Evolutionary conservation across 2,797 vertebrate genomes (phyloP).

Genomic region (Dipus sagitta): DNA sequence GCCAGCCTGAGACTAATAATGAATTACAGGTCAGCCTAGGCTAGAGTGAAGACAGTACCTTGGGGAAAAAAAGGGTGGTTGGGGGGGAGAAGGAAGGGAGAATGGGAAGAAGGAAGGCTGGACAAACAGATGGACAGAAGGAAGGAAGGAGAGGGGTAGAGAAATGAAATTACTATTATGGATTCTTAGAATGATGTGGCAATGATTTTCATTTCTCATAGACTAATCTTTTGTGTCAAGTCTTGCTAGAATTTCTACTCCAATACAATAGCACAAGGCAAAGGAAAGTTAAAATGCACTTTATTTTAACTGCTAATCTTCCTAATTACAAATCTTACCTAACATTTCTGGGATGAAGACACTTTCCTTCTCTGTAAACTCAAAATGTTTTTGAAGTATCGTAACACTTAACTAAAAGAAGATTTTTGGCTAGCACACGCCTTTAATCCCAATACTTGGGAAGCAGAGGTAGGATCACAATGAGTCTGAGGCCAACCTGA

Average conservation of each 20-base stretch:
- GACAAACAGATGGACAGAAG: too few species aligned
- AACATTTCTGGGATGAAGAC: slow-evolving; percentile 29
- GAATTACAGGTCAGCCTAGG: too few species aligned
- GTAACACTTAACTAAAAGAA: not conserved
- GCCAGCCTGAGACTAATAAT: too few species aligned
- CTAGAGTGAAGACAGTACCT: too few species aligned
- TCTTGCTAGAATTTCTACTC: slow-evolving; percentile 45
- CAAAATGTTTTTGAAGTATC: slow-evolving; percentile 16
- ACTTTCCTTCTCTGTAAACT: slow-evolving; percentile 48
- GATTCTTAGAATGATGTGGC: slow-evolving; percentile 11
- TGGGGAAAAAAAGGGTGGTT: too few species aligned
- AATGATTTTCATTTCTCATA: slow-evolving; percentile 61
- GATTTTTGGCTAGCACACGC: not conserved
- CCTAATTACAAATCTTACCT: not conserved
- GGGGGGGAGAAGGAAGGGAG: too few species aligned
- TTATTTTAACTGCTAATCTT: slow-evolving; percentile 44
- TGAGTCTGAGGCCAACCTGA: too few species aligned
- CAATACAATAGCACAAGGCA: slow-evolving; percentile 12
- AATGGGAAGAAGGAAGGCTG: too few species aligned
- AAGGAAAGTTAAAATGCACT: slow-evolving; percentile 32
- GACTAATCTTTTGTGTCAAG: slow-evolving; percentile 29
- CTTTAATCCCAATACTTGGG: too few species aligned
- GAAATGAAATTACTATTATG: slow-evolving; percentile 15
- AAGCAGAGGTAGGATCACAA: too few species aligned
- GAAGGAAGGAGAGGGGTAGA: not conserved